These are phyloP conservation scores for Centropyge bicolor DNA, from an alignment of 2,797 vertebrate genomes.

Conservation along the genomic window DNA sequence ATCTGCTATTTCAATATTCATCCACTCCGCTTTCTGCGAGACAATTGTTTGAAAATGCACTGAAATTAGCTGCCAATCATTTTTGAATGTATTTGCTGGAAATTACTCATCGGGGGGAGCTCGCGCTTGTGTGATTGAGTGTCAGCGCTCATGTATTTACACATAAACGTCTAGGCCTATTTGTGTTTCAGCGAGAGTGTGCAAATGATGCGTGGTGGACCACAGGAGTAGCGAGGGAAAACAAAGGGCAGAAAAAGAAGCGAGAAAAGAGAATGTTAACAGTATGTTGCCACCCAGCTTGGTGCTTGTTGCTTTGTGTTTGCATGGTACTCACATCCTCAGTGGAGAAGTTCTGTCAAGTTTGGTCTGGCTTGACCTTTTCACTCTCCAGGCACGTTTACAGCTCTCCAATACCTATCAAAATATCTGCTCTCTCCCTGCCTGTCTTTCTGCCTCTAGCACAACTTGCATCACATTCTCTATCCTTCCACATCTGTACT, in stretches of 20 bases:
- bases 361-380: slow-evolving; percentile 80
- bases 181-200: slow-evolving; percentile 45
- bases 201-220: slow-evolving; percentile 34
- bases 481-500: slow-evolving; percentile 31
- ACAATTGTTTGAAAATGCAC: slow-evolving; percentile 64
- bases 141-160: slow-evolving; percentile 45
- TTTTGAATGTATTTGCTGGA: slow-evolving; percentile 51
- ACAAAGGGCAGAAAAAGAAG: slow-evolving; percentile 31
- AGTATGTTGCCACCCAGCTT: slow-evolving; percentile 58
- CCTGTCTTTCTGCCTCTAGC: slow-evolving; percentile 51
- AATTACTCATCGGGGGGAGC: slow-evolving; percentile 42
- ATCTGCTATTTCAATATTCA: slow-evolving; percentile 65
- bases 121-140: slow-evolving; percentile 19
- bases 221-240: slow-evolving; percentile 29
- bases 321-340: slow-evolving; percentile 80
- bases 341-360: slow-evolving; percentile 71
- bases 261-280: slow-evolving; percentile 50
- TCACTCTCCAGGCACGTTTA: slow-evolving; percentile 74
- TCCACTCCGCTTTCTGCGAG: slow-evolving; percentile 47
- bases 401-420: slow-evolving; percentile 76
- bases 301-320: slow-evolving; percentile 60
- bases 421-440: slow-evolving; percentile 60
- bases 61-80: slow-evolving; percentile 79
- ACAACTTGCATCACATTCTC: slow-evolving; percentile 57
- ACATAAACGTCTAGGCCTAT: slow-evolving; percentile 34